Percentiles rank a stretch among this genome's conserved stretches.
phyloP scores from a whole-genome alignment of 2,888 invertebrate species.

The Chloroclystis v-ata region DNA sequence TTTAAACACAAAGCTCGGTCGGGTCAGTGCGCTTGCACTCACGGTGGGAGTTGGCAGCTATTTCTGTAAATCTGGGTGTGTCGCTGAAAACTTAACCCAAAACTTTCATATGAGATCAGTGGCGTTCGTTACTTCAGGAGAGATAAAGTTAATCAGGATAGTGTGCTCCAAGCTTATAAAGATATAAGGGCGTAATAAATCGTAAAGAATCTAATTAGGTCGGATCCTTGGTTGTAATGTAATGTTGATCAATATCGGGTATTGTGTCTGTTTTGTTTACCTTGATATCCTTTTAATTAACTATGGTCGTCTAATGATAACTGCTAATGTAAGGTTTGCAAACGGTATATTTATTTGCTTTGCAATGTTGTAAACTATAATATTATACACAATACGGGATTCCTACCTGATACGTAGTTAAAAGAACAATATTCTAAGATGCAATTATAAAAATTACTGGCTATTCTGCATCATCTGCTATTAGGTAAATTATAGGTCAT shows the following conservation, averaged over 20 bases:
- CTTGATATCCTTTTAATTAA: no score
- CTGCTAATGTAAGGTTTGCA: no score
- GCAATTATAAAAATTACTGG: not conserved
- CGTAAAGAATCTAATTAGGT: not conserved
- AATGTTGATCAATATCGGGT: not conserved
- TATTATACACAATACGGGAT: no score
- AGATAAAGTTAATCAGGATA: no score
- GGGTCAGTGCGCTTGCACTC: not conserved
- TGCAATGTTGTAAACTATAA: no score
- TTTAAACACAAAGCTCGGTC: conserved; percentile 8
- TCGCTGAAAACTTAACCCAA: not conserved
- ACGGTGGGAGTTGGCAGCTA: not conserved
- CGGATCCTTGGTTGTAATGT: not conserved
- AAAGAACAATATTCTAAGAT: not conserved
- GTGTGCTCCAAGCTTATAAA: not conserved
- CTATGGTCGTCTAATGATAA: no score
- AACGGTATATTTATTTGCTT: no score
- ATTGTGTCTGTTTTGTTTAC: not conserved
- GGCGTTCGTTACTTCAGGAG: not conserved
- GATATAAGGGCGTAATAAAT: not conserved
- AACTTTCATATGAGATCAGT: not conserved
- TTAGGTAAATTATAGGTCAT: conserved; percentile 2
- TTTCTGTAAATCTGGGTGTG: conserved; percentile 4
- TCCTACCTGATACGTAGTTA: no score
- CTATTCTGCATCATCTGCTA: not conserved